Evolutionary conservation across 2,113 vertebrate species (phyloP).

Genomic region (Beaufortia kweichowensis): DNA sequence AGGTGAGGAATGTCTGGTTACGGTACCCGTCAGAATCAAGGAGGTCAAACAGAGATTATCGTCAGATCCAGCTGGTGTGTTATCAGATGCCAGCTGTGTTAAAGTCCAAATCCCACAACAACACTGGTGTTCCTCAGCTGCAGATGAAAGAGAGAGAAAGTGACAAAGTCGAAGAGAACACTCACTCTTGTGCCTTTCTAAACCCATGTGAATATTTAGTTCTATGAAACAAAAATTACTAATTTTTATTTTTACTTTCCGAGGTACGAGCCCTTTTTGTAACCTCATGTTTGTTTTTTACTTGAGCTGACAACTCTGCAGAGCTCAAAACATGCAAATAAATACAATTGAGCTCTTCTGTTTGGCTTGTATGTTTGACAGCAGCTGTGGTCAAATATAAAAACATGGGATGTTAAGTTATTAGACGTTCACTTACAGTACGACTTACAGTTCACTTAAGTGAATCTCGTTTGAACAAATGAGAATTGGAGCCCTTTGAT

Average conservation of each 20-base stretch:
- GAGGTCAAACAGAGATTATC: slow-evolving; percentile 18
- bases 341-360: slow-evolving; percentile 23
- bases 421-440: background rate
- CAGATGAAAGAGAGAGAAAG: background rate
- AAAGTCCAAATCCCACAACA: slow-evolving; percentile 43
- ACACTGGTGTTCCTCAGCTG: background rate
- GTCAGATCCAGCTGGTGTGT: slow-evolving; percentile 54
- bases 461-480: slow-evolving; percentile 28
- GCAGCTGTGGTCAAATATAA: slow-evolving; percentile 18
- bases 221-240: too few species aligned
- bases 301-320: background rate
- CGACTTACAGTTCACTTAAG: background rate
- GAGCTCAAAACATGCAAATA: slow-evolving; percentile 32
- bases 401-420: slow-evolving; percentile 3
- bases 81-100: slow-evolving; percentile 50
- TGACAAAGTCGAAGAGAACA: background rate
- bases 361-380: background rate
- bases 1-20: background rate
- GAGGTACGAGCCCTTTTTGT: too few species aligned
- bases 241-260: too few species aligned
- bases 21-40: background rate
- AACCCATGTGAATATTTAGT: too few species aligned
- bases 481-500: slow-evolving; percentile 41
- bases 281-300: too few species aligned
- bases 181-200: too few species aligned